Evolutionary conservation across 2,797 vertebrate genomes (phyloP).

Genomic region (Coregonus sp.): DNA sequence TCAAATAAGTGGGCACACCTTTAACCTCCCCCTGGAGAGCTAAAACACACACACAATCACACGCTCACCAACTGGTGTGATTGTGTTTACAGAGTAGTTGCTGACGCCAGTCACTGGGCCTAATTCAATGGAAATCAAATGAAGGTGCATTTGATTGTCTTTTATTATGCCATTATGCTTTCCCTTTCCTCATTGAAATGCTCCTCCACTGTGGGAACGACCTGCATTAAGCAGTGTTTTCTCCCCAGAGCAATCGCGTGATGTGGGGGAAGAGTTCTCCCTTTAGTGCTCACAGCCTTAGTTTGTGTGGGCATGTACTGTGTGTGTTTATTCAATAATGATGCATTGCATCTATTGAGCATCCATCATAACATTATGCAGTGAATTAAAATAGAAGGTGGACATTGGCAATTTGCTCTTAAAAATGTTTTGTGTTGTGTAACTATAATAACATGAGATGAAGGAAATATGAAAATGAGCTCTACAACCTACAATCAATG

Average conservation of each 20-base stretch:
- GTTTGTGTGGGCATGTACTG: no score
- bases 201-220: conserved; percentile 31
- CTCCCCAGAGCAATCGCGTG: conserved; percentile 30
- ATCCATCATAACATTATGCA: neutral
- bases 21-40: no score
- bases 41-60: no score
- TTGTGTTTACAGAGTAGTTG: conserved; percentile 68
- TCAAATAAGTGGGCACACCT: conserved; percentile 35
- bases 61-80: conserved; percentile 39
- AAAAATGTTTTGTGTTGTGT: conserved; percentile 18
- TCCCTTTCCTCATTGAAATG: conserved; percentile 65
- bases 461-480: no score
- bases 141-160: conserved; percentile 53
- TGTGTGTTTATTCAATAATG: conserved; percentile 8
- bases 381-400: conserved; percentile 2
- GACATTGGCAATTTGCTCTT: conserved; percentile 5
- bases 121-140: conserved; percentile 80
- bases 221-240: conserved; percentile 55
- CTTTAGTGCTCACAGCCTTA: no score
- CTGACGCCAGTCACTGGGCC: conserved; percentile 69
- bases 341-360: conserved; percentile 1
- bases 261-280: neutral
- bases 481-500: no score
- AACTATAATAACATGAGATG: conserved; percentile 7
- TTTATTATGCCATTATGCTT: conserved; percentile 78